Conservation (phyloP, 2,113 vertebrate species). For the Cercocebus atys region DNA sequence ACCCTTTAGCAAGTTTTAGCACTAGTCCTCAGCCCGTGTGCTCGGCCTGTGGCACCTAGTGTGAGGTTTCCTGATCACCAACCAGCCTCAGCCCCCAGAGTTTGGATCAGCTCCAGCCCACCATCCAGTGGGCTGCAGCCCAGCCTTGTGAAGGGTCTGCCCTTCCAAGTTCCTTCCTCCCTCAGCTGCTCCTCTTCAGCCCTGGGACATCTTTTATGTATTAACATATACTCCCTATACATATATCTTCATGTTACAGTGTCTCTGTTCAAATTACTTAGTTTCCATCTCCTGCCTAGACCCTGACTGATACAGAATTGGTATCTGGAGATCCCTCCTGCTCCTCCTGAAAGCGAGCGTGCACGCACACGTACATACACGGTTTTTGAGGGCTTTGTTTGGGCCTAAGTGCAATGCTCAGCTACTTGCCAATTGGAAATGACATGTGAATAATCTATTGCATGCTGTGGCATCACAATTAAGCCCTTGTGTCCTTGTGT, state of each 20-base stretch:
- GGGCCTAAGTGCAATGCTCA: not conserved
- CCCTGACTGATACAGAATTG: not conserved
- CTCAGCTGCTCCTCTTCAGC: not conserved
- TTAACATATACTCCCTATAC: not conserved
- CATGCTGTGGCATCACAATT: not conserved
- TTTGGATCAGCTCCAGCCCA: not conserved
- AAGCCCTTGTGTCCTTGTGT: not conserved
- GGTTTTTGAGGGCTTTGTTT: not conserved
- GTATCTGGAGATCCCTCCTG: not conserved
- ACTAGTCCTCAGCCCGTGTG: not conserved
- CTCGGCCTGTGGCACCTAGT: not conserved
- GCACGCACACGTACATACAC: fast-evolving
- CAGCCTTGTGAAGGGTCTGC: not conserved
- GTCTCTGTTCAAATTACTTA: not conserved
- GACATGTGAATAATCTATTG: not conserved
- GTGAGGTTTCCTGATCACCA: not conserved
- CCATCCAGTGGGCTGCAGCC: not conserved
- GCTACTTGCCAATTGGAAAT: not conserved
- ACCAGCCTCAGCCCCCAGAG: not conserved
- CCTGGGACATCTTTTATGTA: not conserved
- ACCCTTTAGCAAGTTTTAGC: not conserved
- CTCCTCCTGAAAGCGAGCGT: not conserved
- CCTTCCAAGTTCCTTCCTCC: not conserved
- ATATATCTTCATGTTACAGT: not conserved
- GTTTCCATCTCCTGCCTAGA: not conserved